phyloP scores from a whole-genome alignment of 2,888 invertebrate genomes.

The Auanema sp. region DNA sequence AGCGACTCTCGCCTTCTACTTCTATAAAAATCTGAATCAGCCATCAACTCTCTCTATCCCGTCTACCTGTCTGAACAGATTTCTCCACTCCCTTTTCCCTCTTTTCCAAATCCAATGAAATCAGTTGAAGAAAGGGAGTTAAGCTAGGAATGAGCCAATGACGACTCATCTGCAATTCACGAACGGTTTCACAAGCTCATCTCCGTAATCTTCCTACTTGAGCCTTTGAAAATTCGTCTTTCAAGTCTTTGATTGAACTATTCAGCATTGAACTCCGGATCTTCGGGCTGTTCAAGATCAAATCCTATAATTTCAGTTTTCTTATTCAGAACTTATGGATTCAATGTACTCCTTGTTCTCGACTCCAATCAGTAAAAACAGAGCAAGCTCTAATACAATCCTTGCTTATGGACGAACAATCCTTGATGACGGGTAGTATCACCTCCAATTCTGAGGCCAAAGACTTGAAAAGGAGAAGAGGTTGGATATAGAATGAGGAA shows the following conservation, averaged over 20 bases:
- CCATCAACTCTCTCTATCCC: constrained; percentile 10
- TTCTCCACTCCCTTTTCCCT: constrained; percentile 13
- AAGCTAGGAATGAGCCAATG: constrained; percentile 56
- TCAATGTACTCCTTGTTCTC: constrained; percentile 30
- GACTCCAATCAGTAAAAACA: constrained; percentile 56
- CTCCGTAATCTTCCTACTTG: constrained; percentile 29
- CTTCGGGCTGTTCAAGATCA: background rate
- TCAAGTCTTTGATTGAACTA: constrained; percentile 46
- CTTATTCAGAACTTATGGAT: background rate
- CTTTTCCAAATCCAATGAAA: constrained; percentile 30
- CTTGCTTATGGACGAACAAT: constrained; percentile 47
- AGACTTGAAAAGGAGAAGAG: too few relatives aligned
- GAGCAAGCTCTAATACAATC: constrained; percentile 49
- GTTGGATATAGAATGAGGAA: too few relatives aligned
- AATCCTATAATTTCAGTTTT: too few relatives aligned
- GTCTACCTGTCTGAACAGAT: background rate
- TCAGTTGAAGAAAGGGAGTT: constrained; percentile 40
- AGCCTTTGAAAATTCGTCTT: constrained; percentile 39
- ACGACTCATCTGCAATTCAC: constrained; percentile 32
- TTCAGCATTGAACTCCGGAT: constrained; percentile 9
- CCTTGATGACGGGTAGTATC: constrained; percentile 48
- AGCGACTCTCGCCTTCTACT: background rate
- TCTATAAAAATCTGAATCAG: constrained; percentile 5
- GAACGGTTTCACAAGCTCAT: background rate
- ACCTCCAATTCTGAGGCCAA: constrained; percentile 40